Percentiles rank a stretch among this genome's conserved stretches.
phyloP scores from a whole-genome alignment of 2,797 vertebrate genomes.

The Gallirallus australis region DNA sequence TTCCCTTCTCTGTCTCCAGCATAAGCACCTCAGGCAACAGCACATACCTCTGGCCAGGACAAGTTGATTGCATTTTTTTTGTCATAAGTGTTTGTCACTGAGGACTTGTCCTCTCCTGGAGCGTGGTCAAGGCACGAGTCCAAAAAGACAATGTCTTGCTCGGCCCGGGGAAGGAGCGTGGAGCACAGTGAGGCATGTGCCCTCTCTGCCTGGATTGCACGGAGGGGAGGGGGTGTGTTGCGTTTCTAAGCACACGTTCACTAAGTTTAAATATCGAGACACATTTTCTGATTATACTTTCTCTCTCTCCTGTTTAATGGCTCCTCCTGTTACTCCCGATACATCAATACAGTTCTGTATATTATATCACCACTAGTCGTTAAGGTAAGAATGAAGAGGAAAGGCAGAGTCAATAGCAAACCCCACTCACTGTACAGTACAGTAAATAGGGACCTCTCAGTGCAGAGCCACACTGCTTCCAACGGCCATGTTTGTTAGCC shows the following conservation, averaged over 20 bases:
- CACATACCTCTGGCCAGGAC: conserved; percentile 29
- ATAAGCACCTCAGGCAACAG: conserved; percentile 5
- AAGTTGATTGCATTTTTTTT: conserved; percentile 57
- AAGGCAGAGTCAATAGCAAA: conserved; percentile 72
- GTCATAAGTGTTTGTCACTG: conserved; percentile 43
- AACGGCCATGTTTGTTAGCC: conserved; percentile 82
- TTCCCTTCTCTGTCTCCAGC: background rate
- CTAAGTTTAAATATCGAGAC: conserved; percentile 69
- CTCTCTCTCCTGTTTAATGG: conserved; percentile 67
- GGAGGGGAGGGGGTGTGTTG: conserved; percentile 12
- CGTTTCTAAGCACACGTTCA: conserved; percentile 28
- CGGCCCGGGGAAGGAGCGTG: background rate
- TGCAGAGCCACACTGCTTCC: conserved; percentile 74
- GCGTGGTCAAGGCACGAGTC: conserved; percentile 56
- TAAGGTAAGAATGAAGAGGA: conserved; percentile 76
- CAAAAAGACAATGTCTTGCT: conserved; percentile 26
- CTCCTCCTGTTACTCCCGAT: conserved; percentile 79
- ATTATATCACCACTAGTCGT: conserved; percentile 77
- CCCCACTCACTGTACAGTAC: conserved; percentile 72
- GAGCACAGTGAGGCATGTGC: conserved; percentile 18
- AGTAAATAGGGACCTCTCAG: conserved; percentile 75
- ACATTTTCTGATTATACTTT: conserved; percentile 66
- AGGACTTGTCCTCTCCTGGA: conserved; percentile 51
- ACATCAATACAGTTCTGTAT: conserved; percentile 77
- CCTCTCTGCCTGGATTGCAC: conserved; percentile 23